Conservation (phyloP, 2,888 invertebrate genomes). For the Phengaris alcon region DNA sequence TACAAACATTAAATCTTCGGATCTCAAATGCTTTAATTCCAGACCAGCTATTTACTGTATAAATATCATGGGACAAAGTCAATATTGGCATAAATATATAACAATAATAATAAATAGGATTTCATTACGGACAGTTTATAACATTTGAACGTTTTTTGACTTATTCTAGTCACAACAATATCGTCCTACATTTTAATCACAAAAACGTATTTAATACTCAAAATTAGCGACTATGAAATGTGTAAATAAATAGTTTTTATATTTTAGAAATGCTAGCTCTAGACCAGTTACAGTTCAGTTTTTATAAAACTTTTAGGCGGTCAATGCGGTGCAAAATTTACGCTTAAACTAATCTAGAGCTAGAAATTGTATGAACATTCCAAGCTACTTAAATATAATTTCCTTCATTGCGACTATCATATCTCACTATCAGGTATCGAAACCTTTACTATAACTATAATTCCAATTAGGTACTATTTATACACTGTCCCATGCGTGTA, state of each 20-base stretch:
- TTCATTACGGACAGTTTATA: not conserved
- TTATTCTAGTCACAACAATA: conserved; percentile 19
- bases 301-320: conserved; percentile 9
- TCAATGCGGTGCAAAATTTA: not conserved
- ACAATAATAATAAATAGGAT: conserved; percentile 7
- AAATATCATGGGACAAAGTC: not conserved
- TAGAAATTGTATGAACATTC: conserved; percentile 4
- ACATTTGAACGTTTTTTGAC: conserved; percentile 15
- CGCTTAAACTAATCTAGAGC: not conserved
- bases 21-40: not conserved
- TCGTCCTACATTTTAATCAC: not conserved
- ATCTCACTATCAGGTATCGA: conserved; percentile 22
- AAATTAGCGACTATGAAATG: not conserved
- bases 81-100: conserved; percentile 5
- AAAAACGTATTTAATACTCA: conserved; percentile 19
- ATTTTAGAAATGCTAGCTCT: not conserved
- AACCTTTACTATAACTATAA: conserved; percentile 13
- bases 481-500: conserved; percentile 14
- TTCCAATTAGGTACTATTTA: conserved; percentile 16
- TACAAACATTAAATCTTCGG: no score
- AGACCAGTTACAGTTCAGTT: not conserved
- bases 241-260: not conserved
- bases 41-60: not conserved
- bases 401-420: conserved; percentile 22
- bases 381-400: conserved; percentile 19